phyloP scores from a whole-genome alignment of 2,797 vertebrate species.

The Pitangus sulphuratus region DNA sequence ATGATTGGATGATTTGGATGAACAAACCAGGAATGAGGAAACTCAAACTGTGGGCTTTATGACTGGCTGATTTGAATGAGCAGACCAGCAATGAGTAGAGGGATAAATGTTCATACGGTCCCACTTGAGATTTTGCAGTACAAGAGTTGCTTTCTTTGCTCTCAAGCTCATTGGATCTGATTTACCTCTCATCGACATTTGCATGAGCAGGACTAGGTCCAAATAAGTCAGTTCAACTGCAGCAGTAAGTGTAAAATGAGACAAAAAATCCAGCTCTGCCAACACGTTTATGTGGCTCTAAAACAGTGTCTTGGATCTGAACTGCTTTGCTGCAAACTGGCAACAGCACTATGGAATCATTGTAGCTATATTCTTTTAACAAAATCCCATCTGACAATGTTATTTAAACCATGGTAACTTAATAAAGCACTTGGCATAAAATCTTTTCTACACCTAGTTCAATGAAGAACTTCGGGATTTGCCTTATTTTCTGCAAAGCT shows the following conservation, averaged over 20 bases:
- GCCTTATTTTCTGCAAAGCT: slow-evolving; percentile 13
- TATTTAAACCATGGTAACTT: neutral
- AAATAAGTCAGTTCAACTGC: neutral
- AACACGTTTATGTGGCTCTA: neutral
- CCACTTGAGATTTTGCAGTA: neutral
- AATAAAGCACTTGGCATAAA: neutral
- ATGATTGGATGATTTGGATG: neutral
- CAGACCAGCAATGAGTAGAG: neutral
- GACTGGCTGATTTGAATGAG: neutral
- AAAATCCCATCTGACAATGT: neutral
- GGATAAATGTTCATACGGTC: neutral
- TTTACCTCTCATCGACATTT: neutral
- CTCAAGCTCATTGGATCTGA: neutral
- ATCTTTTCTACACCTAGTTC: neutral
- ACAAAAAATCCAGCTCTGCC: neutral
- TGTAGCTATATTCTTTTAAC: neutral
- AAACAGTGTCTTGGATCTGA: neutral
- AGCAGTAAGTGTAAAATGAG: slow-evolving; percentile 20
- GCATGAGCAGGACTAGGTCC: neutral
- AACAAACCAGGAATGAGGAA: neutral
- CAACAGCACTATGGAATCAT: neutral
- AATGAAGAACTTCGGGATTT: neutral
- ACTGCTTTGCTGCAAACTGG: neutral
- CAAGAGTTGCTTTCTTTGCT: neutral
- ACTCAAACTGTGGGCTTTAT: neutral